A percentile compares a stretch with the other conserved stretches of the same genome.
phyloP scores from a whole-genome alignment of 2,113 vertebrate genomes.

The Percina caprodes region DNA sequence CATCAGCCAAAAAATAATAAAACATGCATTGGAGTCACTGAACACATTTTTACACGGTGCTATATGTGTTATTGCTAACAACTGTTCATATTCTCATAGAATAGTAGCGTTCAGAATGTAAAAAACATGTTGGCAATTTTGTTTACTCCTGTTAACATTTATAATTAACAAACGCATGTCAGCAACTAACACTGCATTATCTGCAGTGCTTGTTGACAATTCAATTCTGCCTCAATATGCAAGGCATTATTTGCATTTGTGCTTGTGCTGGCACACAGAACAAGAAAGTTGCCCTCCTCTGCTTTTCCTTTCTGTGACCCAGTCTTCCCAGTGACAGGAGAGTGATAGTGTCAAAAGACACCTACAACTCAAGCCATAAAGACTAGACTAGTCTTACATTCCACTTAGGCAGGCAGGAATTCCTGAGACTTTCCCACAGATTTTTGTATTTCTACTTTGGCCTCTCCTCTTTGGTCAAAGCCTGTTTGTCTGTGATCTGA shows the following conservation, averaged over 20 bases:
- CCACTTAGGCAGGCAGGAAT: background rate
- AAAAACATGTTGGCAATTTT: background rate
- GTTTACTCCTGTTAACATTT: background rate
- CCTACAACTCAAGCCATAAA: background rate
- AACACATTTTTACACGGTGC: background rate
- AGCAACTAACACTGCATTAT: too few species aligned
- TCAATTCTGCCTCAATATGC: slow-evolving; percentile 28
- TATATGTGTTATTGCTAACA: background rate
- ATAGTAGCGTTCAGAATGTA: background rate
- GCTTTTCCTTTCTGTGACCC: slow-evolving; percentile 38
- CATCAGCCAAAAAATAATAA: background rate
- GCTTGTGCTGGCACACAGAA: slow-evolving; percentile 49
- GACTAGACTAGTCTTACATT: background rate
- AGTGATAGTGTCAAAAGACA: slow-evolving; percentile 20
- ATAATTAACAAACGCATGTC: too few species aligned
- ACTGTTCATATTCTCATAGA: background rate
- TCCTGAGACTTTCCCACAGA: background rate
- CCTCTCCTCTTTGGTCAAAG: background rate
- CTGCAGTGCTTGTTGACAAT: slow-evolving; percentile 33
- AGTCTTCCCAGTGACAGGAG: slow-evolving; percentile 29
- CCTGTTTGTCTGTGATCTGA: background rate
- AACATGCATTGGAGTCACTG: background rate
- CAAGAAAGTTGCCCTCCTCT: slow-evolving; percentile 67
- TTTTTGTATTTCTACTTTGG: background rate
- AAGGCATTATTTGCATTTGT: slow-evolving; percentile 48